Conservation (phyloP, 2,113 vertebrate genomes). For the Amblyopsis rosae region DNA sequence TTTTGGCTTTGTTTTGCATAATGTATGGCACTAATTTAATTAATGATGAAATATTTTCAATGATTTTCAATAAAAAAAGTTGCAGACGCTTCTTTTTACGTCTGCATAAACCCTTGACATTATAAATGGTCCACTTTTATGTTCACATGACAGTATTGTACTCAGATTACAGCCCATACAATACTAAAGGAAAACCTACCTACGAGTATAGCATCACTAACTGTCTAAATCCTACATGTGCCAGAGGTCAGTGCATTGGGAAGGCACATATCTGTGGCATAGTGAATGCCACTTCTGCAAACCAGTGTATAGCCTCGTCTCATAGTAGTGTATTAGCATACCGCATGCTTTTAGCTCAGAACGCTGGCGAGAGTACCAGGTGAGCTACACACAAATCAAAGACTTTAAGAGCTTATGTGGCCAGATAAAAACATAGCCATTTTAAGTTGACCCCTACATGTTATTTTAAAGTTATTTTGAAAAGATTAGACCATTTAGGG, state of each 20-base stretch:
- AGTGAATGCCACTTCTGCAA: constrained; percentile 65
- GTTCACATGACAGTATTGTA: constrained; percentile 14
- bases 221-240: constrained; percentile 64
- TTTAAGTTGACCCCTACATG: constrained; percentile 23
- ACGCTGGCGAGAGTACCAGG: constrained; percentile 26
- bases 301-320: constrained; percentile 72
- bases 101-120: constrained; percentile 15
- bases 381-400: constrained; percentile 19
- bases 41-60: background rate
- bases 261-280: constrained; percentile 56
- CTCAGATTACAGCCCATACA: background rate
- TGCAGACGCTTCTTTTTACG: constrained; percentile 27
- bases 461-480: background rate
- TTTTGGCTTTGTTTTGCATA: background rate
- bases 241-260: constrained; percentile 71
- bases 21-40: background rate
- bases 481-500: background rate
- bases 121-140: constrained; percentile 17
- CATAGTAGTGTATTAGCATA: constrained; percentile 38
- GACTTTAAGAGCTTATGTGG: constrained; percentile 47
- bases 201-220: constrained; percentile 30
- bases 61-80: background rate
- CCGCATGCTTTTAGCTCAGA: constrained; percentile 28
- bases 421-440: constrained; percentile 15
- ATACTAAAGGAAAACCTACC: background rate